Evolutionary conservation across 1,140 invertebrate species (phyloP), one percentile per base, ranked within the genome.

Genomic region (Drosophila varians): DNA sequence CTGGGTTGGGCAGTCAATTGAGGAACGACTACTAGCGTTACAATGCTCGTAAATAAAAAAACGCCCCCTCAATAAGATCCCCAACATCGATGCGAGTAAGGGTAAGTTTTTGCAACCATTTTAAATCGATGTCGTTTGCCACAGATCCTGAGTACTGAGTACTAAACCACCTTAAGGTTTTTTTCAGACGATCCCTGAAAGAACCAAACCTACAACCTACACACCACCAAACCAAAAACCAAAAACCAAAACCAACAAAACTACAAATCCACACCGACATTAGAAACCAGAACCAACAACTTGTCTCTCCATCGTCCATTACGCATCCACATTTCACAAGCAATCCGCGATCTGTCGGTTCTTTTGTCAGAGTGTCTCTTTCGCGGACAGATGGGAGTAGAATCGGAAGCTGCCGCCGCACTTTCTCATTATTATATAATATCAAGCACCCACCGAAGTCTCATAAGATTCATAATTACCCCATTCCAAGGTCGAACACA

Each of bases 151-250:
- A 66, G 62, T 68, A 68, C 64, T 68, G 64, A 68, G 61, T n/a
- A n/a, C n/a, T n/a, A n/a, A 65, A 66, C 54, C 58, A 69, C 55
- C 74, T 80, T 68, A 80, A 82, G 78, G 77, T 77, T 80, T 62
- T 82, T 80, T 80, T 80, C 77, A 80, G 77, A 77, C 42, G 60
- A 71, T 49, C 52, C 42, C 69, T 48, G 48, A 14, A 40, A 42
- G 38, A 18, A 19, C n/a, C n/a, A n/a, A 42, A 12, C 31, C 45
- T 25, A 36, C 25, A 42, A 36, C 19, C 43, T 23, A 36, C 19
- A 18, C 36, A 64, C 26, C 43, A 46, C 55, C 19, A 21, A 74
- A 66, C 18, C 7, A 57, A 57, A n/a, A 46, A 43, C 26, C 21
- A 47, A 47, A 8, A 28, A 65, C 34, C 47, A 8, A 28, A 65